Percentiles rank a stretch among this genome's conserved stretches.
Conservation (phyloP, 2,888 invertebrate species). For the Eugnorisma glareosa region DNA sequence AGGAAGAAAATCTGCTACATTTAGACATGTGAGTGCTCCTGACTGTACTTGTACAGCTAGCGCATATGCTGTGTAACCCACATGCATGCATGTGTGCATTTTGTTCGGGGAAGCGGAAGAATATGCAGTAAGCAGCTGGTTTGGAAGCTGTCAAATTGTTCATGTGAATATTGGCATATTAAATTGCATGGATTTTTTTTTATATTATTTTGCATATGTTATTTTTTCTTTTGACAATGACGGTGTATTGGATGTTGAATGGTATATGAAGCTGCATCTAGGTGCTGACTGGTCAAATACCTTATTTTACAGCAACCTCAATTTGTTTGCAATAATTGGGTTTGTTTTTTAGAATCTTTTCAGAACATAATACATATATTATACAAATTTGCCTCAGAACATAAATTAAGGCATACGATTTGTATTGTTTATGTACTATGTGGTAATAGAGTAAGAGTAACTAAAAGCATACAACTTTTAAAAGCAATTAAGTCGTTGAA, state of each 20-base stretch:
- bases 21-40: no score
- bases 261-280: slow-evolving; percentile 7
- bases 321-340: neutral
- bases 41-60: neutral
- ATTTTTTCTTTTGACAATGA: neutral
- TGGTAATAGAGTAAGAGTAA: neutral
- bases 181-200: slow-evolving; percentile 7
- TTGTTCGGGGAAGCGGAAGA: slow-evolving; percentile 53
- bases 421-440: neutral
- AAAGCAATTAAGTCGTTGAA: neutral
- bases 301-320: neutral
- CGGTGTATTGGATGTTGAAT: neutral
- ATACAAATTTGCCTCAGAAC: neutral
- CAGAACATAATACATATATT: neutral
- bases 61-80: slow-evolving; percentile 45
- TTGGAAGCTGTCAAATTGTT: slow-evolving; percentile 9
- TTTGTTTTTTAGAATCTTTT: neutral
- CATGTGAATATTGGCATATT: slow-evolving; percentile 13
- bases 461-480: neutral
- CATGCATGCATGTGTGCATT: no score
- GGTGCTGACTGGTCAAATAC: no score
- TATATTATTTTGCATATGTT: neutral
- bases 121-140: slow-evolving; percentile 37
- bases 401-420: neutral
- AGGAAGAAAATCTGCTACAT: neutral